Percentiles rank a stretch among this genome's conserved stretches.
Evolutionary conservation across 1,140 invertebrate species (phyloP).

Genomic region (Platyura marginata): DNA sequence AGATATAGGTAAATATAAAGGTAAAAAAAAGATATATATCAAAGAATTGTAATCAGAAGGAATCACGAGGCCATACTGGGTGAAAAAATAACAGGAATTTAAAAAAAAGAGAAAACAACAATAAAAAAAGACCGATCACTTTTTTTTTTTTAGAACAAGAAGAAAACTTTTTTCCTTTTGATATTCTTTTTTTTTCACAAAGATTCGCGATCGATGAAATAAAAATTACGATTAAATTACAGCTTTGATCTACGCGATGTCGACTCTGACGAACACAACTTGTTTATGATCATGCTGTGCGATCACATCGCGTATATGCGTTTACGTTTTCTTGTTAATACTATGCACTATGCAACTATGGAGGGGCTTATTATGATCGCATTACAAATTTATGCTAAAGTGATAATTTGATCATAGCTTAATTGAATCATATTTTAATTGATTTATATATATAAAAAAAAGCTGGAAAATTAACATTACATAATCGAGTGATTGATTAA

Average conservation of each 20-base stretch:
- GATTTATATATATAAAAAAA: no score
- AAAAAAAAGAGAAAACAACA: background rate
- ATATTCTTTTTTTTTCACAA: no score
- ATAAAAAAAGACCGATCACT: background rate
- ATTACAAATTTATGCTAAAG: no score
- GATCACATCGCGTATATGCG: background rate
- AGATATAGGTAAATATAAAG: background rate
- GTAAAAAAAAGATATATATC: background rate
- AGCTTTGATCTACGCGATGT: background rate
- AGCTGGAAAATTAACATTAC: no score
- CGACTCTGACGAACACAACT: background rate
- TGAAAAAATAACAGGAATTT: background rate
- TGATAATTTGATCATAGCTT: no score
- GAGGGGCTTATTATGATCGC: background rate
- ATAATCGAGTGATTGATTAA: no score
- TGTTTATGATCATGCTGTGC: background rate
- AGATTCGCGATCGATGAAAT: no score
- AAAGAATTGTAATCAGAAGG: background rate
- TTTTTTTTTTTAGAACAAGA: background rate
- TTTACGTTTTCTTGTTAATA: background rate
- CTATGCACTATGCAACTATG: background rate
- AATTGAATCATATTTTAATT: no score
- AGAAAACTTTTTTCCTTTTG: background rate
- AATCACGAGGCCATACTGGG: background rate
- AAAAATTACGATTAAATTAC: no score